phyloP scores from a whole-genome alignment of 2,888 invertebrate genomes.

The Eupithecia vulgata region DNA sequence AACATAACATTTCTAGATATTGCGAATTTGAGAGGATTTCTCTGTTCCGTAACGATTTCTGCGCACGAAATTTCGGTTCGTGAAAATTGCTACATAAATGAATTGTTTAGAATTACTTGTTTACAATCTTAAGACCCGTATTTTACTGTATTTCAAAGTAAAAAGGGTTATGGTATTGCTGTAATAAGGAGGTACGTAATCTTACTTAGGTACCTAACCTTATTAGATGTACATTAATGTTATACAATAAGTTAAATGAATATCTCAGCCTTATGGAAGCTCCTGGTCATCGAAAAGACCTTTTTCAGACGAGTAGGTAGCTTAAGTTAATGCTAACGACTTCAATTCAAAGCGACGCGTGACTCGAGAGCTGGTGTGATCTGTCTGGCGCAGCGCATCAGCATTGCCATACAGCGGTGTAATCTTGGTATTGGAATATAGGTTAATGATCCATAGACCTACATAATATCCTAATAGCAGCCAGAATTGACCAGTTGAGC shows the following conservation, averaged over 20 bases:
- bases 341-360: no score
- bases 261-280: neutral
- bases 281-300: neutral
- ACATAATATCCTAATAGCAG: no score
- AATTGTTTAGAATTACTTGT: neutral
- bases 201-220: no score
- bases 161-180: neutral
- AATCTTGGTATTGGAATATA: no score
- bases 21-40: conserved; percentile 22
- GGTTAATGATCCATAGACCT: no score
- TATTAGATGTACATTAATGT: no score
- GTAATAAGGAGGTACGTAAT: neutral
- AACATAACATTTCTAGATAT: conserved; percentile 36
- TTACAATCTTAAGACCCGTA: neutral
- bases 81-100: neutral
- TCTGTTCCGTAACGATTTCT: conserved; percentile 3
- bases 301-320: neutral
- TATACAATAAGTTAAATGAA: neutral
- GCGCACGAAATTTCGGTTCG: neutral
- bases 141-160: neutral
- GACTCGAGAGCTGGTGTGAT: no score
- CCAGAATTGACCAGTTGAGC: no score
- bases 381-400: no score
- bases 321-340: neutral
- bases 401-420: no score